These are phyloP conservation scores for Hippocampus comes DNA, from an alignment of 2,113 vertebrate genomes.

Conservation along the genomic window DNA sequence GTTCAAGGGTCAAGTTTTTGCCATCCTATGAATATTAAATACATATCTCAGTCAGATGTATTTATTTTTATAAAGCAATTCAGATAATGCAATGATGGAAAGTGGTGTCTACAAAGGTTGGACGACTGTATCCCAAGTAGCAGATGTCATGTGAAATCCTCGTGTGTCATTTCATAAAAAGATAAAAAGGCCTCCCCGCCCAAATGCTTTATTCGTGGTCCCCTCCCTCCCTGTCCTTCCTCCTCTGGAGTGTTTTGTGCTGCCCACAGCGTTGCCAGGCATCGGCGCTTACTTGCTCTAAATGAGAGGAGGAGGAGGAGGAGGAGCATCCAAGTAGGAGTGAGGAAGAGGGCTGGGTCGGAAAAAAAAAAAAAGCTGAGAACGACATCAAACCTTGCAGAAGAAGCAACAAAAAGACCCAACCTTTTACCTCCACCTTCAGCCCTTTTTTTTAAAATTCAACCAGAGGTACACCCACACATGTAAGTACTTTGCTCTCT, in stretches of 20 bases:
- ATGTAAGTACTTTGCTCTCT: background rate
- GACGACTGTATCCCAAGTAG: background rate
- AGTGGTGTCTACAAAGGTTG: background rate
- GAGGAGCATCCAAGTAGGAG: conserved; percentile 44
- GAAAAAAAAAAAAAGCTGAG: background rate
- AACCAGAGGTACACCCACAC: background rate
- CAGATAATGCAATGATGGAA: too few species aligned
- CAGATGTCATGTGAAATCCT: conserved; percentile 1
- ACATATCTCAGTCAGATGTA: too few species aligned
- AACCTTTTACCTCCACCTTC: background rate
- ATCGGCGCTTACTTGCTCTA: conserved; percentile 24
- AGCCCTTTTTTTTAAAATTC: background rate
- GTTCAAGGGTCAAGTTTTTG: too few species aligned
- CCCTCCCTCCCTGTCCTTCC: conserved; percentile 7
- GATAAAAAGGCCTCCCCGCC: conserved; percentile 30
- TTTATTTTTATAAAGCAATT: too few species aligned
- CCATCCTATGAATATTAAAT: too few species aligned
- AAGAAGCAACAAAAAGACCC: background rate
- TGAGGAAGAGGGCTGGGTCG: background rate
- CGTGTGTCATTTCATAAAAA: conserved; percentile 19
- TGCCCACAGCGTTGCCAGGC: conserved; percentile 51
- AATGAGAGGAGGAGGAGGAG: conserved; percentile 32
- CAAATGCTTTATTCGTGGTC: conserved; percentile 46
- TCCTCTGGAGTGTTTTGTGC: conserved; percentile 27
- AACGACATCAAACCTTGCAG: conserved; percentile 1